Percentiles rank a stretch among this genome's conserved stretches.
Conservation (phyloP, 1,140 invertebrate species). For the Bombus haemorrhoidalis region DNA sequence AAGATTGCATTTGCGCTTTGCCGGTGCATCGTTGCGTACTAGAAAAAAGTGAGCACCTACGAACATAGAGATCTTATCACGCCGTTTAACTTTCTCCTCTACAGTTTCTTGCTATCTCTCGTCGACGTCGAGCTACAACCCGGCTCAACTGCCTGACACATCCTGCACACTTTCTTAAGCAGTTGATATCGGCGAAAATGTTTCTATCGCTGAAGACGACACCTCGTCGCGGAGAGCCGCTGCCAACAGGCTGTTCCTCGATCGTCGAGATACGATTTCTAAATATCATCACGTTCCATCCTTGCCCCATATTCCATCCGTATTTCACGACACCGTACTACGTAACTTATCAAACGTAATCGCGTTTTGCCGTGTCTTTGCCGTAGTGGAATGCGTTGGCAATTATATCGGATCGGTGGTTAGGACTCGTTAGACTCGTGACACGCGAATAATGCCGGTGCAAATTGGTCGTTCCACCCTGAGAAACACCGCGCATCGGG, state of each 20-base stretch:
- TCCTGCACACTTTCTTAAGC: too few relatives aligned
- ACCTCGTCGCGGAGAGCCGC: too few relatives aligned
- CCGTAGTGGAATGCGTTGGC: conserved; percentile 38
- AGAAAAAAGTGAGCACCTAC: too few relatives aligned
- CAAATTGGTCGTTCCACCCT: neutral
- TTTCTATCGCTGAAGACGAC: too few relatives aligned
- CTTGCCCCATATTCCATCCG: conserved; percentile 5
- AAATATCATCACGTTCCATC: neutral
- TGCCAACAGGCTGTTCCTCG: conserved; percentile 5
- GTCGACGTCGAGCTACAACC: too few relatives aligned
- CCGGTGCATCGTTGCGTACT: too few relatives aligned
- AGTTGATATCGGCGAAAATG: too few relatives aligned
- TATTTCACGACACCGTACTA: neutral
- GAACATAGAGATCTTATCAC: too few relatives aligned
- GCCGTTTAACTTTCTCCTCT: too few relatives aligned
- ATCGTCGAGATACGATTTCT: conserved; percentile 29
- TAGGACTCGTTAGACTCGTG: conserved; percentile 24
- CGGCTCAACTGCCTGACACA: too few relatives aligned
- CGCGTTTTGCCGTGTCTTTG: conserved; percentile 11
- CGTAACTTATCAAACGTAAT: neutral
- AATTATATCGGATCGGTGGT: conserved; percentile 13
- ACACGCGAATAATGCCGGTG: neutral
- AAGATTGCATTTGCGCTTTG: too few relatives aligned
- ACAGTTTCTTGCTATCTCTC: too few relatives aligned
- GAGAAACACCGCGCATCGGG: neutral